Evolutionary conservation across 2,797 vertebrate genomes (phyloP).

Genomic region (Chloroceryle inda): DNA sequence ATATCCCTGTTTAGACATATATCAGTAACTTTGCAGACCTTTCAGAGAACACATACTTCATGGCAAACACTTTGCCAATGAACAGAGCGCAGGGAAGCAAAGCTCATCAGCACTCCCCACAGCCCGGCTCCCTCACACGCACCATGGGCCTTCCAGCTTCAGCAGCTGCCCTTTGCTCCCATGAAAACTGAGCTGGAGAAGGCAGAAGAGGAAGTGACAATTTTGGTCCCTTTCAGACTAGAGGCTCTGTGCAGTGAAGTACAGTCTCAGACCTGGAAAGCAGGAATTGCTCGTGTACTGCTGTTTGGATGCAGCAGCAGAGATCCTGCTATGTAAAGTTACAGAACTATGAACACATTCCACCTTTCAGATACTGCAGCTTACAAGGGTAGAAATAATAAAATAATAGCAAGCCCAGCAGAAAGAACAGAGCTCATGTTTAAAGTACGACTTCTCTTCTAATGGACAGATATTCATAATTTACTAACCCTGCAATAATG

Average conservation of each 20-base stretch:
- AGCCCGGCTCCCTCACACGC: accelerated
- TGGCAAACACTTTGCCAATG: neutral
- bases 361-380: neutral
- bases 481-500: constrained; percentile 1
- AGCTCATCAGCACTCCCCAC: neutral
- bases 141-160: accelerated
- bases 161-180: neutral
- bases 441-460: neutral
- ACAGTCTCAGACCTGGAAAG: neutral
- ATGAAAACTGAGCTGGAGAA: neutral
- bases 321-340: neutral
- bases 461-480: constrained; percentile 15
- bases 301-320: neutral
- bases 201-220: neutral
- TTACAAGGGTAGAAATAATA: neutral
- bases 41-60: neutral
- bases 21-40: neutral
- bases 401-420: neutral
- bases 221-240: neutral
- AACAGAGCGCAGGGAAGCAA: neutral
- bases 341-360: neutral
- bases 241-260: accelerated
- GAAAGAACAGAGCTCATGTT: neutral
- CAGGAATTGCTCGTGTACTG: neutral
- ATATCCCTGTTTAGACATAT: neutral